Evolutionary conservation across 2,888 invertebrate genomes (phyloP), one percentile per base, ranked within the genome.

Genomic region (Caprella mutica): DNA sequence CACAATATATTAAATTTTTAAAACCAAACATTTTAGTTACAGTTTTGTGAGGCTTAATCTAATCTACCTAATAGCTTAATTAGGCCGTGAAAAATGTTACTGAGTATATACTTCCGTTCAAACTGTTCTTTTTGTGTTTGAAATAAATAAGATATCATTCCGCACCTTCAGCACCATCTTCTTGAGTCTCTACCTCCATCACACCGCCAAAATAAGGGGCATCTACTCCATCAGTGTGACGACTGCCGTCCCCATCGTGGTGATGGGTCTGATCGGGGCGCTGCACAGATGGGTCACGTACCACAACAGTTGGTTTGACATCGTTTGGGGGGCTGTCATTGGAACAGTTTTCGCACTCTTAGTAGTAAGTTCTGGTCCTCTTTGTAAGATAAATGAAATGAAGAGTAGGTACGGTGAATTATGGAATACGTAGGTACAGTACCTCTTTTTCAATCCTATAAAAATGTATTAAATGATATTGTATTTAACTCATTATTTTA

Each of bases 321-420:
- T 61, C 38, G 21, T 55, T 2, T 55, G 52, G 33, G 62, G 62
- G 2, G 56, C 40, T 5, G 35, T 56, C 24, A 52, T 62, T 1
- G 62, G 62, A 4, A 27, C 52, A 19, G 30, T 52, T 1, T 51
- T 40, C 12, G 62, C 62, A 8, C 35, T 58, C 5, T 58, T 33
- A 42, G 38, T 54, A 56, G 62, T 62, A 21, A 58, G 59, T 46
- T 35, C n/a, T 35, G 35, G n/a, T 35, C n/a, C n/a, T n/a, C n/a
- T n/a, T n/a, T n/a, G n/a, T n/a, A n/a, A n/a, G n/a, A n/a, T n/a
- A n/a, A n/a, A n/a, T n/a, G n/a, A n/a, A n/a, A n/a, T n/a, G n/a
- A n/a, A n/a, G n/a, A n/a, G n/a, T n/a, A n/a, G n/a, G n/a, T n/a
- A n/a, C n/a, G n/a, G n/a, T n/a, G n/a, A n/a, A n/a, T n/a, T n/a